A percentile compares a stretch with the other conserved stretches of the same genome.
Conservation (phyloP, 2,113 vertebrate genomes). For the Stercorarius parasiticus region DNA sequence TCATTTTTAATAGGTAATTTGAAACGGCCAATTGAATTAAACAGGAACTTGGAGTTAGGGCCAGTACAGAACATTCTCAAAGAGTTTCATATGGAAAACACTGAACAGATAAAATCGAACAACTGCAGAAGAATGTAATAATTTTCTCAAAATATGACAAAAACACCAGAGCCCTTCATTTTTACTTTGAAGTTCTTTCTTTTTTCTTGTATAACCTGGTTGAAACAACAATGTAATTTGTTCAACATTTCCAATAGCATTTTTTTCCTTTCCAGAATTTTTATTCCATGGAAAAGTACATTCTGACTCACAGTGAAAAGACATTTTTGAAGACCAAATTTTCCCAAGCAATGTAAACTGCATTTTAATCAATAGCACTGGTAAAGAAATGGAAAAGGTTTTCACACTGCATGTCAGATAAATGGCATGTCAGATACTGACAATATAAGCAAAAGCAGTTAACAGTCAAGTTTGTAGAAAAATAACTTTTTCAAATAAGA, state of each 20-base stretch:
- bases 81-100: conserved; percentile 39
- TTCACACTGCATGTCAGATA: neutral
- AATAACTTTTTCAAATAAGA: neutral
- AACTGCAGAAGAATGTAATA: conserved; percentile 10
- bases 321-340: conserved; percentile 51
- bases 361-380: conserved; percentile 43
- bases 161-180: conserved; percentile 13
- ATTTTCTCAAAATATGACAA: conserved; percentile 38
- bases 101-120: conserved; percentile 30
- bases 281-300: conserved; percentile 66
- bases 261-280: conserved; percentile 33
- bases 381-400: conserved; percentile 4
- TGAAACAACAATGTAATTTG: conserved; percentile 58
- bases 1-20: conserved; percentile 11
- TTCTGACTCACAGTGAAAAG: conserved; percentile 51
- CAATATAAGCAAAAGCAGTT: neutral
- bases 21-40: conserved; percentile 16
- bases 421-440: neutral
- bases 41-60: neutral
- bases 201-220: conserved; percentile 35
- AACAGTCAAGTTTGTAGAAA: neutral
- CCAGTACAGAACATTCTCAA: conserved; percentile 30
- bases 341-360: conserved; percentile 31
- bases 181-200: conserved; percentile 17
- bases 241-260: conserved; percentile 29